Evolutionary conservation across 2,888 invertebrate genomes (phyloP).

Genomic region (Chaetoderma sp.): DNA sequence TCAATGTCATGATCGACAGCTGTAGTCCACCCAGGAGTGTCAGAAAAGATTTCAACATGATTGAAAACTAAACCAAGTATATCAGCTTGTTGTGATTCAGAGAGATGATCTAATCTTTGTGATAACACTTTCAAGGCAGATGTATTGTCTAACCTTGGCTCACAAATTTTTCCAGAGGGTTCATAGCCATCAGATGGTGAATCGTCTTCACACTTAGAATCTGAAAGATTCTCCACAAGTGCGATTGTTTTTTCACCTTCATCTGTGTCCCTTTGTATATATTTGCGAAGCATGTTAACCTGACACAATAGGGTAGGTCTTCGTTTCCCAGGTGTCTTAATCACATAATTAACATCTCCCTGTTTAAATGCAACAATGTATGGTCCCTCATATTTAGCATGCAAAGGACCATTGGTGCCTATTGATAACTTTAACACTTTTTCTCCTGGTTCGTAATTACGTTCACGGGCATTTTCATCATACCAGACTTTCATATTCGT

Average conservation of each 20-base stretch:
- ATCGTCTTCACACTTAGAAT: too few relatives aligned
- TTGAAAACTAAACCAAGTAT: not conserved
- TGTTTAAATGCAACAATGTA: not conserved
- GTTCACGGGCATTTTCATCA: not conserved
- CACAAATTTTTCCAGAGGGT: too few relatives aligned
- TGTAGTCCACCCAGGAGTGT: not conserved
- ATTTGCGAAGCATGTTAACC: conserved; percentile 34
- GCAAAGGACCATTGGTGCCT: not conserved
- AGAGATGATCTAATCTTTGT: too few relatives aligned
- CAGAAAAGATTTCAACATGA: not conserved
- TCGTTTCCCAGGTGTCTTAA: conserved; percentile 31
- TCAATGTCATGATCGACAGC: not conserved
- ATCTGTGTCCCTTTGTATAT: conserved; percentile 20
- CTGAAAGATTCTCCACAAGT: too few relatives aligned
- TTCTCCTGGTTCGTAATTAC: conserved; percentile 33
- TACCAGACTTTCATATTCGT: not conserved
- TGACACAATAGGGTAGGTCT: conserved; percentile 30
- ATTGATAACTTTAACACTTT: conserved; percentile 29
- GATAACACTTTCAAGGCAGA: too few relatives aligned
- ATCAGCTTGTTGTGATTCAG: too few relatives aligned
- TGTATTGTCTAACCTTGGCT: too few relatives aligned
- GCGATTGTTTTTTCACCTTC: too few relatives aligned
- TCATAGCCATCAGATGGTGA: too few relatives aligned
- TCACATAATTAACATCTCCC: conserved; percentile 12
- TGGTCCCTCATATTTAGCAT: conserved; percentile 16